Base-by-base conservation (phyloP, 2,797 vertebrate genomes). In the Labeo calbasu region DNA sequence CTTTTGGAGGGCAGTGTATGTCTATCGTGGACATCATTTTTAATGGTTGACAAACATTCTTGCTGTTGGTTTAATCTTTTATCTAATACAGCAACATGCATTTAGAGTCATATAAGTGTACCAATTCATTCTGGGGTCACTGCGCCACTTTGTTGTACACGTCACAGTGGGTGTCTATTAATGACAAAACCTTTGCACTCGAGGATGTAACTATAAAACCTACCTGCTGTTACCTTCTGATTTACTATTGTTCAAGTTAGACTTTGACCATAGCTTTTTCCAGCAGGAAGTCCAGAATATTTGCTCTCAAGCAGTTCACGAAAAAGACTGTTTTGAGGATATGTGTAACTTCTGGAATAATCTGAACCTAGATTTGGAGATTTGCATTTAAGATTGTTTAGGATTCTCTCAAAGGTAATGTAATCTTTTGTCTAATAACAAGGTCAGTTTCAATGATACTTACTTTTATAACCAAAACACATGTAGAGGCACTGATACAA, bases 131-230 rank as follows among this genome's bases (percentile, higher is more conserved):
- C 46, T 12, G 43, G 43, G 28, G 63, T 12, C 19, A 15, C 1
- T 7, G 32, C 14, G 13, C 0, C 48, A 17, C 25, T 69, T 69
- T 68, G 32, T 55, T 57, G 12, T 36, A 19, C 53, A 40, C 2
- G 5, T 32, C 65, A 46, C 11, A 65, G 28, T 32, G 19, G 77
- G 43, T 65, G 61, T 51, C 2, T 51, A 32, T 32, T 68, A 51
- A 40, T 79, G 17, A 15, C 28, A 21, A 66, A 85, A 91, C 92
- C 94, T 94, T 94, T 94, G 93, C 91, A 90, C 92, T 89, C 89
- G 86, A 19, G 7, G 83, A 71, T 40, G 51, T 63, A 66, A 84
- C 36, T n/a, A 55, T 55, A 63, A 78, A 72, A 84, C 85, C 59
- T 59, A 81, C 59, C 2, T 1, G 28, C 15, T 83, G 84, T 28